Base-by-base conservation (phyloP, 2,797 vertebrate species). In the Cuculus canorus region DNA sequence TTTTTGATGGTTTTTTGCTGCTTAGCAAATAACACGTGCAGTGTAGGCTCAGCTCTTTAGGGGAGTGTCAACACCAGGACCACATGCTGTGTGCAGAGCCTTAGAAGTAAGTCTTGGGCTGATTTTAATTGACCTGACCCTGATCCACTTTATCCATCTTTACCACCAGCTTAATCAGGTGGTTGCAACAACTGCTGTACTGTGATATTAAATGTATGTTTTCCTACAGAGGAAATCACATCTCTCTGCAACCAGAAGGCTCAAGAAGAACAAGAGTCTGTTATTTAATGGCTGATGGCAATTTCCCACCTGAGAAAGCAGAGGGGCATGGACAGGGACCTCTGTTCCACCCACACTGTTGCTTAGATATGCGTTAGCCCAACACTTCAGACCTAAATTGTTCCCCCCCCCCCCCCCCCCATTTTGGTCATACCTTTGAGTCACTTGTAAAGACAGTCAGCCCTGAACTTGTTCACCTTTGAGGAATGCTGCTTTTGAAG, bases 91-190 rank as follows among this genome's bases (percentile, higher is more conserved):
- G 47, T 47, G 22, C 82, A 79, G 66, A 94, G 90, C 87, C 92
- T 90, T 86, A 80, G 59, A 77, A 90, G 87, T 56, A 86, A 9
- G 2, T 30, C 33, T 56, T 88, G 90, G 90, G 76, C 92, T 95
- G 94, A 93, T 86, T 95, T 95, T 94, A 93, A 95, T 79, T 88
- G 85, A 83, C 91, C 93, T 97, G 95, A 96, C 94, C 96, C 91
- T 84, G 96, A 95, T 91, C 93, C 94, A 92, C 90, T 79, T 86
- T 71, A 96, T 94, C 94, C 88, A 96, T 96, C 91, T 94, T 95
- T 95, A 92, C 85, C 66, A 25, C 80, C 59, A 75, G 28, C 75
- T 86, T 91, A 97, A 86, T 59, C 2, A 1, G 68, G 73, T 43
- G 69, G 60, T 30, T 91, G 77, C 25, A 8, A 27, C 86, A 75